Base-by-base conservation (phyloP, 2,888 invertebrate species). In the Eupeodes latifasciatus region DNA sequence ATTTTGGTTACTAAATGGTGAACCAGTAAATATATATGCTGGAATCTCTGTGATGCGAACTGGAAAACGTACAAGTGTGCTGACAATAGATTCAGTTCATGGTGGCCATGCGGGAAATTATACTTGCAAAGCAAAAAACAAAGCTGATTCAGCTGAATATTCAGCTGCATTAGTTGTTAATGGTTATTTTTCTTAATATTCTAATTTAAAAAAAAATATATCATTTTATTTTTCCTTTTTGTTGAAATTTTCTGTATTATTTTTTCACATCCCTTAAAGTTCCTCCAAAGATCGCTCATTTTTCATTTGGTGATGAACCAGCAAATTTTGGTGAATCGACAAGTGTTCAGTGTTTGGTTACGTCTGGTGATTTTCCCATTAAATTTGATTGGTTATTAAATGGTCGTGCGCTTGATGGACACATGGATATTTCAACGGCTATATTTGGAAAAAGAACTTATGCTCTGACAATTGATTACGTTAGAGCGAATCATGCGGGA, bases 11-110 rank as follows among this genome's bases (percentile, higher is more conserved):
- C 93, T 93, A 79, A 92, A 92, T 64, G 91, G 90, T 10, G 90
- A 91, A 59, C 90, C 92, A 0, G 92, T 93, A 0, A 92, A 92
- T 89, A 91, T 91, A 14, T 91, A 90, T 76, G 90, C 92, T 7
- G 93, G 93, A 10, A 87, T 93, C 4, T 90, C 92, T 7, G 92
- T 93, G 1, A 75, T 92, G 5, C 91, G 90, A 34, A 92, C 95
- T 89, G 95, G 91, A 85, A 95, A 94, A 92, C 93, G 94, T 90
- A 94, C 94, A 91, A 95, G 96, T 89, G 93, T 96, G 79, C 93
- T 97, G 80, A 95, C 95, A 89, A 96, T 96, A 89, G 95, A 96
- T 91, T 94, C 95, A 7, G 95, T 96, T 59, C 94, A 95, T 80
- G 95, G 95, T 57, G 94, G 94, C 87, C 95, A 96, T 91, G 95